Percentiles rank a stretch among this genome's conserved stretches.
These are phyloP conservation scores for Chloroclysta siterata DNA, from an alignment of 2,888 invertebrate genomes.

Conservation along the genomic window DNA sequence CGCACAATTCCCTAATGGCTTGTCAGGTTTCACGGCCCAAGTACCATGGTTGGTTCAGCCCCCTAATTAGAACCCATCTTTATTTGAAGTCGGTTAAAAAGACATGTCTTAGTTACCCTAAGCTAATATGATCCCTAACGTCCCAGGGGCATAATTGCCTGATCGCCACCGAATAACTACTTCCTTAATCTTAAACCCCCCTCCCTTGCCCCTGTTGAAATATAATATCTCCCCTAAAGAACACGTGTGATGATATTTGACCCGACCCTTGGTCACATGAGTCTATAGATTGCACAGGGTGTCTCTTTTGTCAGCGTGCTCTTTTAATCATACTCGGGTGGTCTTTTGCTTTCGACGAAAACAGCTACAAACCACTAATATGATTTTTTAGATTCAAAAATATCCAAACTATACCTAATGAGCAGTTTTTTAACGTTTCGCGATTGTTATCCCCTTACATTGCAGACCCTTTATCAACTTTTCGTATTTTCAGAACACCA, in stretches of 20 bases:
- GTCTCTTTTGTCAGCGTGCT: neutral
- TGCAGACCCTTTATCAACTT: too few relatives aligned
- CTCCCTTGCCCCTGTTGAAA: slow-evolving; percentile 3
- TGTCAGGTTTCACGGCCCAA: neutral
- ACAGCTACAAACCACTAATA: too few relatives aligned
- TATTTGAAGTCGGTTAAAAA: neutral
- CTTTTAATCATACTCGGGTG: neutral
- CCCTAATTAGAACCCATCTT: neutral
- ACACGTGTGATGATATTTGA: slow-evolving; percentile 26
- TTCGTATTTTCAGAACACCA: neutral
- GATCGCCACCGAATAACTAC: slow-evolving; percentile 11
- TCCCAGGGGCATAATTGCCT: slow-evolving; percentile 17
- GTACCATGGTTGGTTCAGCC: neutral
- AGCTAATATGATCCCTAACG: slow-evolving; percentile 8
- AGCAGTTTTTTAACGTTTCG: too few relatives aligned
- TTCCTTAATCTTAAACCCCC: neutral
- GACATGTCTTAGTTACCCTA: slow-evolving; percentile 10
- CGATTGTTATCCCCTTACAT: too few relatives aligned
- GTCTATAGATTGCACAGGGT: slow-evolving; percentile 9
- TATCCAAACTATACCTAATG: too few relatives aligned
- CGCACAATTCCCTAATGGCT: neutral
- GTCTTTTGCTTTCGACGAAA: too few relatives aligned
- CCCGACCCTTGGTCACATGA: slow-evolving; percentile 20
- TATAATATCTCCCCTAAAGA: slow-evolving; percentile 23
- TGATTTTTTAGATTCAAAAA: too few relatives aligned